Conservation (phyloP, 2,797 vertebrate genomes). For the Morus bassanus region DNA sequence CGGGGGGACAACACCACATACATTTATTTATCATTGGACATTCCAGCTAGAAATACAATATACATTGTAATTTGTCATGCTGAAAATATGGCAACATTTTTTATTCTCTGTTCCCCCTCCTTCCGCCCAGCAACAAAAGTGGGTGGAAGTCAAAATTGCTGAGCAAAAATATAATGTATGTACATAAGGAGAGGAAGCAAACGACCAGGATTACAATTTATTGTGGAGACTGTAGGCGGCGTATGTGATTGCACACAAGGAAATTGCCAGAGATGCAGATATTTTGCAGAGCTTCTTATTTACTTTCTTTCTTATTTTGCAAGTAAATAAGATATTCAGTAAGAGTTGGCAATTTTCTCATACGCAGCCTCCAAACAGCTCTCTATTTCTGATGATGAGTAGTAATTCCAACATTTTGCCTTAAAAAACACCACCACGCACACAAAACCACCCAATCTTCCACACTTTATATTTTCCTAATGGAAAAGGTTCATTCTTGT, state of each 20-base stretch:
- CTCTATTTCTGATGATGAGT: conserved; percentile 21
- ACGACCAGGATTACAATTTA: background rate
- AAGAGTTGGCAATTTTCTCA: conserved; percentile 42
- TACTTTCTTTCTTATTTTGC: conserved; percentile 17
- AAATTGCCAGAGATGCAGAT: conserved; percentile 50
- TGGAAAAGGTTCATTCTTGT: background rate
- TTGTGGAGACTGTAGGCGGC: background rate
- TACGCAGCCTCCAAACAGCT: background rate
- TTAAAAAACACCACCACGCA: background rate
- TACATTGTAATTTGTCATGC: background rate
- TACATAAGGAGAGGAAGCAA: background rate
- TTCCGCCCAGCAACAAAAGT: background rate
- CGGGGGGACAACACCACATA: background rate
- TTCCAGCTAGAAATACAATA: background rate
- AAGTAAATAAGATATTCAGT: conserved; percentile 38
- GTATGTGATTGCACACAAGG: conserved; percentile 1
- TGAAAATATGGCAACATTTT: background rate
- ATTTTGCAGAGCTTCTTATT: conserved; percentile 34
- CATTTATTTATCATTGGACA: background rate
- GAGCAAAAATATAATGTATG: conserved; percentile 18
- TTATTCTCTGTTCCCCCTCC: background rate
- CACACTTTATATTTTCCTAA: background rate
- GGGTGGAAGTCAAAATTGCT: conserved; percentile 32
- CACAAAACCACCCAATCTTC: background rate
- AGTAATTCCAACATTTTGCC: background rate